Evolutionary conservation across 1,140 invertebrate genomes (phyloP).

Genomic region (Bombyx mori): DNA sequence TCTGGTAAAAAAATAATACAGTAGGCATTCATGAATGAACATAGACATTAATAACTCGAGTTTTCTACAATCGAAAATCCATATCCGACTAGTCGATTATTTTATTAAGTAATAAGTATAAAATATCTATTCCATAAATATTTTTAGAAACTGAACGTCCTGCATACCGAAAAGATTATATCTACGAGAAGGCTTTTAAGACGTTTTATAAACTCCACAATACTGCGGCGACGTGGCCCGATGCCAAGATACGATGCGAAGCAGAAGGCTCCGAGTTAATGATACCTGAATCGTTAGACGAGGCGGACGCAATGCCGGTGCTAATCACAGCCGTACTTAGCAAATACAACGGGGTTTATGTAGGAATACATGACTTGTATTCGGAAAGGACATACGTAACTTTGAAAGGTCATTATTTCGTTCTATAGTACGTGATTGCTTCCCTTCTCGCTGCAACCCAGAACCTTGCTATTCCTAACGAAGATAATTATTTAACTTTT

Average conservation of each 20-base stretch:
- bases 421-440: background rate
- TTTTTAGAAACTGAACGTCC: constrained; percentile 27
- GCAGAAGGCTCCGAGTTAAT: constrained; percentile 43
- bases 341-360: constrained; percentile 29
- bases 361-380: constrained; percentile 44
- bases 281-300: constrained; percentile 38
- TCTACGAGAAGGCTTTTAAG: constrained; percentile 38
- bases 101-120: no score
- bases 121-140: background rate
- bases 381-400: constrained; percentile 37
- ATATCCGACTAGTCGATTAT: no score
- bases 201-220: constrained; percentile 53
- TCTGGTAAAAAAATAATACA: no score
- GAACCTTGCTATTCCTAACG: no score
- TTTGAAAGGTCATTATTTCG: constrained; percentile 24
- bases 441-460: background rate
- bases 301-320: constrained; percentile 37
- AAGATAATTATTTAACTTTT: no score
- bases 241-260: constrained; percentile 40
- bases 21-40: no score
- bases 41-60: no score
- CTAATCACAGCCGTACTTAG: constrained; percentile 23
- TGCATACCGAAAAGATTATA: constrained; percentile 34
- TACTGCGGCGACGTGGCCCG: constrained; percentile 30
- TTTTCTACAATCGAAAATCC: no score